Conservation (phyloP, 1,140 invertebrate species). For the Teleopsis dalmanni region DNA sequence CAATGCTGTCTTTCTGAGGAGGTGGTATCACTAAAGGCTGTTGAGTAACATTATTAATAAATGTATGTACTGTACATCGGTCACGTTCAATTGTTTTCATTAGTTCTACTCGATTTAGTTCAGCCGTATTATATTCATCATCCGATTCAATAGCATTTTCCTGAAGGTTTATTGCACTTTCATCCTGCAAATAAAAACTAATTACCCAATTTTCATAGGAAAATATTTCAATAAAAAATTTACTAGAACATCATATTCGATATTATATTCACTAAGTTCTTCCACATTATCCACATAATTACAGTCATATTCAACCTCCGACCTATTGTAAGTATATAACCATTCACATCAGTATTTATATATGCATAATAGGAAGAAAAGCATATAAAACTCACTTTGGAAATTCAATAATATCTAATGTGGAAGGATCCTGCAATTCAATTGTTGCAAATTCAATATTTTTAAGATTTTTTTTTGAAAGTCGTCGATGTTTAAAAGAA, state of each 20-base stretch:
- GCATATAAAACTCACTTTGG: neutral
- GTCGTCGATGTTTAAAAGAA: conserved; percentile 10
- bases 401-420: conserved; percentile 7
- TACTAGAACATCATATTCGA: too few species aligned
- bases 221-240: too few species aligned
- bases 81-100: conserved; percentile 1
- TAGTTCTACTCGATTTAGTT: conserved; percentile 1
- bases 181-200: neutral
- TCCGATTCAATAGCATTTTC: neutral
- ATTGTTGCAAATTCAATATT: neutral
- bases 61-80: conserved; percentile 1
- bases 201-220: too few species aligned
- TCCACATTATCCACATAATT: neutral
- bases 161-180: neutral
- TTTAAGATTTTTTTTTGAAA: conserved; percentile 3
- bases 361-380: neutral
- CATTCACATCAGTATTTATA: neutral
- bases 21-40: neutral
- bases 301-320: neutral
- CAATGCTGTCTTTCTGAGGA: conserved; percentile 23
- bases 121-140: neutral
- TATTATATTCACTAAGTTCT: too few species aligned
- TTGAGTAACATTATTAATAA: neutral
- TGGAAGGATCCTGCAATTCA: conserved; percentile 4
- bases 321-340: neutral